Evolutionary conservation across 37 sponge, comb jelly and placozoan genomes (phyloP).

Genomic region (Crambe crambe): DNA sequence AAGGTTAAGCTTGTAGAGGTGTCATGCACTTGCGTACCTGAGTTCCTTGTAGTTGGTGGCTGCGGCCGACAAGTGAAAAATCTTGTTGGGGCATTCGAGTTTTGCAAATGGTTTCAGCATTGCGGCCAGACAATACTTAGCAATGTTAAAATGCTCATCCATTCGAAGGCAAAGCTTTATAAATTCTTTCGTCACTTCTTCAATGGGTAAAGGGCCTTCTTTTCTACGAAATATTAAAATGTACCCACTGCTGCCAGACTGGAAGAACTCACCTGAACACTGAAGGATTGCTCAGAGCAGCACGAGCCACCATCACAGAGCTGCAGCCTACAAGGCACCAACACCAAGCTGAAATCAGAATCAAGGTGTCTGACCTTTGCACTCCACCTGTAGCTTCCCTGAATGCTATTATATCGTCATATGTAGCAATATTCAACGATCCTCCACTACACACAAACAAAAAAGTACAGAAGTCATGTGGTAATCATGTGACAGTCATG

Average conservation of each 20-base stretch:
- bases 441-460: slow-evolving; percentile 66
- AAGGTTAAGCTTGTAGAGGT: no score
- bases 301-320: slow-evolving; percentile 95
- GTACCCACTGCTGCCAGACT: background rate
- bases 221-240: slow-evolving; percentile 25
- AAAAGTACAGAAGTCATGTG: background rate
- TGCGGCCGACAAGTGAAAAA: background rate
- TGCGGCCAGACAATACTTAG: slow-evolving; percentile 82
- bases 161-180: slow-evolving; percentile 53
- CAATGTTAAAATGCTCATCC: slow-evolving; percentile 52
- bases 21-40: no score
- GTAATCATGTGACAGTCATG: background rate
- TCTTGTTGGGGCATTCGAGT: background rate
- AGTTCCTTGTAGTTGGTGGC: slow-evolving; percentile 52
- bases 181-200: slow-evolving; percentile 72
- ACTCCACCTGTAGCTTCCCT: slow-evolving; percentile 58
- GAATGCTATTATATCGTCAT: slow-evolving; percentile 61
- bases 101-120: slow-evolving; percentile 42
- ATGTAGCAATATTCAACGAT: slow-evolving; percentile 56
- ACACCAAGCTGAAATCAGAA: no score
- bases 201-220: slow-evolving; percentile 65
- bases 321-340: slow-evolving; percentile 65
- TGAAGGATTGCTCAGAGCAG: slow-evolving; percentile 93
- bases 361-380: background rate
- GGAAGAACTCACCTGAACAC: slow-evolving; percentile 78